A percentile compares a stretch with the other conserved stretches of the same genome.
These are phyloP conservation scores for Peromyscus leucopus DNA, from an alignment of 2,113 vertebrate genomes.

Conservation along the genomic window DNA sequence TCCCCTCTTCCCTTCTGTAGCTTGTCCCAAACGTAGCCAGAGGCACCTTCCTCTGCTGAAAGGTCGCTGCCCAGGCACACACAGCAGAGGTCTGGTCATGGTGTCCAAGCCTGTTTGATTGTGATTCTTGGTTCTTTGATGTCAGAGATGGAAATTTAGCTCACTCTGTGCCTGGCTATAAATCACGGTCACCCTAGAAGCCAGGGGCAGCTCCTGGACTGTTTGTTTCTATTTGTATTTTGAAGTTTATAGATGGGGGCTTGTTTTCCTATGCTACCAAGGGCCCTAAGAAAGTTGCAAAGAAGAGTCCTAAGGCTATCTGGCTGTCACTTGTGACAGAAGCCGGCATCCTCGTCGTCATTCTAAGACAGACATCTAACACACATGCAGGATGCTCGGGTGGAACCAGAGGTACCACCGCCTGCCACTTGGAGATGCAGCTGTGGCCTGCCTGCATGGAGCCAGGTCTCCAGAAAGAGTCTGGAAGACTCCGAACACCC, in stretches of 20 bases:
- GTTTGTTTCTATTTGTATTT: neutral
- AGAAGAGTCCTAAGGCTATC: neutral
- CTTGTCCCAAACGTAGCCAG: neutral
- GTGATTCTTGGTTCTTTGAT: neutral
- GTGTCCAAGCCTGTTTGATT: fast-evolving
- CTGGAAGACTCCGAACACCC: neutral
- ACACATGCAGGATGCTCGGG: fast-evolving
- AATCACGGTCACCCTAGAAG: fast-evolving
- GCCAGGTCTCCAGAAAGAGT: no score
- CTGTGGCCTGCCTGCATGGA: fast-evolving
- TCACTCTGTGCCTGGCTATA: fast-evolving
- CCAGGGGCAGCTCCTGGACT: fast-evolving
- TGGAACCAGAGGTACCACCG: neutral
- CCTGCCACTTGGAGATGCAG: neutral
- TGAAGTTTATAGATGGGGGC: neutral
- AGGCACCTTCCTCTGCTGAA: fast-evolving
- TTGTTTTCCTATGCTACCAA: neutral
- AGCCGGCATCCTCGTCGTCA: neutral
- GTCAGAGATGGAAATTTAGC: fast-evolving
- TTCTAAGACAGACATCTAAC: fast-evolving
- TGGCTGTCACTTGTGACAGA: neutral
- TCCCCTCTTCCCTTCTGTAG: neutral
- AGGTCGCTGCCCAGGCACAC: neutral
- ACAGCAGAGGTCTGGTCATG: fast-evolving
- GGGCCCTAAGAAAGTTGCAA: neutral